Conservation (phyloP, 2,888 invertebrate genomes). For the Amphipoea oculea region DNA sequence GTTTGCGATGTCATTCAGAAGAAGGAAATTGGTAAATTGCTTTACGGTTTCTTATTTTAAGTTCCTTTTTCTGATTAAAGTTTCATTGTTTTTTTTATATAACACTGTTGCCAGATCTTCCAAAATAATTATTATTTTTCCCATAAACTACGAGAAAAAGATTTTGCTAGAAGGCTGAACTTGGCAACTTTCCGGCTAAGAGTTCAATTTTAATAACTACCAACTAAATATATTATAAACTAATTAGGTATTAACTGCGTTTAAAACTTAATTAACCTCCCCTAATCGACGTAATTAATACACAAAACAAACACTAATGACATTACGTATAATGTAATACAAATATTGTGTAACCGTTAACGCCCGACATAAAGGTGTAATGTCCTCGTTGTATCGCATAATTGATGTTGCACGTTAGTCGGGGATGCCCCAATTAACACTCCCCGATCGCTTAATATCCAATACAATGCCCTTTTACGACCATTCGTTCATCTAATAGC, state of each 20-base stretch:
- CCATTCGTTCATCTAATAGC: constrained; percentile 76
- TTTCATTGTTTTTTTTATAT: constrained; percentile 2
- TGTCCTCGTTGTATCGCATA: constrained; percentile 63
- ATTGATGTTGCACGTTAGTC: constrained; percentile 66
- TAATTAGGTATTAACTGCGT: constrained; percentile 14
- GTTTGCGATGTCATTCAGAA: no score
- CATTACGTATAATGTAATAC: constrained; percentile 54
- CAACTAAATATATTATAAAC: constrained; percentile 8
- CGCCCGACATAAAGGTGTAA: constrained; percentile 60
- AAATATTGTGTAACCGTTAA: constrained; percentile 56
- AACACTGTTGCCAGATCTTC: background rate
- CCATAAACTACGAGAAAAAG: background rate
- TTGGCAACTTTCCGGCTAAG: background rate
- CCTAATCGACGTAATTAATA: constrained; percentile 49
- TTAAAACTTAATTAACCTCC: constrained; percentile 47
- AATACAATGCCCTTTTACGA: constrained; percentile 79
- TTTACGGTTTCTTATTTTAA: background rate
- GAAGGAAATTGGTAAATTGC: background rate
- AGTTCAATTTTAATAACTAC: background rate
- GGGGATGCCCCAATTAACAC: constrained; percentile 76
- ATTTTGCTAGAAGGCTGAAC: background rate
- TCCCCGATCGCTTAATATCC: constrained; percentile 77
- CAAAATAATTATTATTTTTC: background rate
- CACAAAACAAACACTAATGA: constrained; percentile 59
- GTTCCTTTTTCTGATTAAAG: background rate